Base-by-base conservation (phyloP, 1,140 invertebrate species). In the Nephila pilipes region DNA sequence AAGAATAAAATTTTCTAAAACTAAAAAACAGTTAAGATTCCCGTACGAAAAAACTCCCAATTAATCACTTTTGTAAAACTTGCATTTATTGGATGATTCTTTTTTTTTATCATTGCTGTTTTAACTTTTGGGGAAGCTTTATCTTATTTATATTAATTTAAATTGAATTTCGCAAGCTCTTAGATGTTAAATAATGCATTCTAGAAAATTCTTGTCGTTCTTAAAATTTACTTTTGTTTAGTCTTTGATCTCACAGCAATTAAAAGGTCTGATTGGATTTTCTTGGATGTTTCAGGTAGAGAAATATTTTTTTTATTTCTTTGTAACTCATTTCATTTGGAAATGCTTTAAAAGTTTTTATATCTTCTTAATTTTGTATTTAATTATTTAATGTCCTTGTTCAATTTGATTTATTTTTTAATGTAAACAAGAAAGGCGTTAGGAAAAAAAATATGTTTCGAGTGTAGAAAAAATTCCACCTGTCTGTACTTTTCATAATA, bases 141-240 rank as follows among this genome's bases (percentile, higher is more conserved):
- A 57, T 46, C 54, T 55, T 29, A 57, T 85, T 85, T 46, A 57
- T 85, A 85, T 85, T 85, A 57, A 85, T 85, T 85, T 58, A 57
- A 85, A 85, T 85, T 85, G 81, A 85, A 85, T 85, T 38, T 54
- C 25, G 4, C 54, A 25, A 29, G n/a, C 25, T 29, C 29, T 55
- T 58, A 85, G 83, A 85, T 58, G 83, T 58, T 85, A 85, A 85
- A 85, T 85, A 85, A 85, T 85, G 83, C 16, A 57, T 85, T 29
- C 22, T 3, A 57, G 5, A 1, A 58, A 55, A 58, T 85, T 85
- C n/a, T 57, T 57, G 46, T 2, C 46, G 32, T 85, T 85, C 29
- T 57, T 29, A 85, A 85, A 85, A 80, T 46, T 32, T 57, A 20
- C 29, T 85, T 85, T 85, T 85, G 46, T 85, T 85, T 85, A 29